These are phyloP conservation scores for Sinella curviseta DNA, from an alignment of 1,140 invertebrate species.

Conservation along the genomic window DNA sequence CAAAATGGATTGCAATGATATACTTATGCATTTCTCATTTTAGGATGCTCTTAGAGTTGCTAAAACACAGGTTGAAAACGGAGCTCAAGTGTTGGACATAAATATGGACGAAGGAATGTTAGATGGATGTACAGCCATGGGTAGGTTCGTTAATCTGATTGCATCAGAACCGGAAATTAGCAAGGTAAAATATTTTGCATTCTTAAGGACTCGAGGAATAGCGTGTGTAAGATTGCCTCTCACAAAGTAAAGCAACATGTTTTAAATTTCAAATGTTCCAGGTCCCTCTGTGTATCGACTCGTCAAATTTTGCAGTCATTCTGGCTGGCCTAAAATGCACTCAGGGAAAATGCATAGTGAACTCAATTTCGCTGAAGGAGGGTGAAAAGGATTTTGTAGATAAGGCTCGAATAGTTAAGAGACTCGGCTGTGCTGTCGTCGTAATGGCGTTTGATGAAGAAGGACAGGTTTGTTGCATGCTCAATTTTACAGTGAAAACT, in stretches of 20 bases:
- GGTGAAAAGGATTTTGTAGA: conserved; percentile 62
- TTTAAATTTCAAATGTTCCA: conserved; percentile 49
- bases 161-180: conserved; percentile 63
- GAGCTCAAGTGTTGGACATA: conserved; percentile 66
- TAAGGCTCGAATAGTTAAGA: conserved; percentile 56
- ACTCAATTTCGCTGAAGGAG: conserved; percentile 63
- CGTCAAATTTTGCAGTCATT: conserved; percentile 61
- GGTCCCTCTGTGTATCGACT: conserved; percentile 65
- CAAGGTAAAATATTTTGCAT: conserved; percentile 55
- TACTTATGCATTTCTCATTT: conserved; percentile 23
- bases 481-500: conserved; percentile 56
- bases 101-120: conserved; percentile 70
- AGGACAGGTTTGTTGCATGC: conserved; percentile 62
- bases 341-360: conserved; percentile 67
- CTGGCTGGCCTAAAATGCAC: conserved; percentile 64
- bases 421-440: conserved; percentile 65
- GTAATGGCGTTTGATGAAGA: conserved; percentile 62
- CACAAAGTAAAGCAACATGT: too few relatives aligned
- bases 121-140: conserved; percentile 62
- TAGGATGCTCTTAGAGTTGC: conserved; percentile 63
- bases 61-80: conserved; percentile 65
- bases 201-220: background rate
- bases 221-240: too few relatives aligned
- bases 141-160: conserved; percentile 64
- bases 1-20: background rate